Evolutionary conservation across 2,113 vertebrate species (phyloP), one percentile per base, ranked within the genome.

Genomic region (Zosterops borbonicus): DNA sequence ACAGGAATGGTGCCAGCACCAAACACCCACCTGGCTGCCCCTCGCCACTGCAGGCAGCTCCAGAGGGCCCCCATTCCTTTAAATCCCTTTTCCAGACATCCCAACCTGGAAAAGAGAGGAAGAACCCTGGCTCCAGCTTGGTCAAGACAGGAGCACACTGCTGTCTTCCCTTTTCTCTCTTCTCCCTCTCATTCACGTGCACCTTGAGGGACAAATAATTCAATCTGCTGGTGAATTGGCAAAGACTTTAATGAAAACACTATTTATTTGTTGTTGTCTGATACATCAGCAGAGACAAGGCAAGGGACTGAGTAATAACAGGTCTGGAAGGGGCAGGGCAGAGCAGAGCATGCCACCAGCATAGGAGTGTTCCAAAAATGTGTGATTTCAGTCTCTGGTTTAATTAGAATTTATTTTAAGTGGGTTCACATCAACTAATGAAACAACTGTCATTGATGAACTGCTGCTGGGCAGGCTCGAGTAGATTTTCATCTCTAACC

Each of bases 331-430:
- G 77, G 46, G 35, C 65, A 59, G 65, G 5, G 9, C 1, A 22
- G 65, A 87, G 70, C 82, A 71, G 73, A 86, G 56, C 2, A 0
- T n/a, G 56, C 39, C 59, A 79, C 92, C 28, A 74, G 64, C 85
- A 60, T 22, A 29, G 68, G 46, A 83, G 77, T 9, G 39, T 47
- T 94, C 86, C 37, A 85, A 93, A 97, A 93, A 67, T 31, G 19
- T 31, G 83, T 27, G 7, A 89, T 91, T 96, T 92, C 68, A 39
- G 88, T 68, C 95, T 70, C 91, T 90, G 67, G 27, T 91, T 96
- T 95, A 96, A 96, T 97, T 97, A 86, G 85, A 93, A 93, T 89
- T 92, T 93, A 88, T 95, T 96, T 96, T 92, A 94, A 89, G 71
- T 78, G 79, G 50, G 52, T 80, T 93, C 91, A 88, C 80, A 89